Percentiles rank a stretch among this genome's conserved stretches.
Evolutionary conservation across 2,113 vertebrate species (phyloP).

Genomic region (Oenanthe melanoleuca): DNA sequence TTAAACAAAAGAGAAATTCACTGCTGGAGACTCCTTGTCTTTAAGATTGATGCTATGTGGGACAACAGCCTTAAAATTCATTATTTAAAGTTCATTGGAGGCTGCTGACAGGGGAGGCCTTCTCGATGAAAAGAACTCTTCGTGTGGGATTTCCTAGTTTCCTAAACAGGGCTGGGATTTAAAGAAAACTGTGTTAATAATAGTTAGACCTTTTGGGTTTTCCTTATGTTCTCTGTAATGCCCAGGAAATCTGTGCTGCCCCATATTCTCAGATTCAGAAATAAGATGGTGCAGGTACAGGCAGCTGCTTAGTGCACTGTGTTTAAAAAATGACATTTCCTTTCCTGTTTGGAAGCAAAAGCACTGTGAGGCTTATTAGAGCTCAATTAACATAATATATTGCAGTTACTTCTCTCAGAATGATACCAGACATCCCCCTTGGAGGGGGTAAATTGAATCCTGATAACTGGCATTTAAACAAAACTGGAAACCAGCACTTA

Average conservation of each 20-base stretch:
- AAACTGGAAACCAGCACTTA: conserved; percentile 54
- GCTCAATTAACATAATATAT: conserved; percentile 64
- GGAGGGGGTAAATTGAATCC: conserved; percentile 60
- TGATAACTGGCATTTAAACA: conserved; percentile 64
- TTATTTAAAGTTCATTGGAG: conserved; percentile 48
- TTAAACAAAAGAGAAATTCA: conserved; percentile 11
- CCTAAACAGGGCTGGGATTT: neutral
- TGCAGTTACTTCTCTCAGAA: conserved; percentile 62
- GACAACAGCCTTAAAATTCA: conserved; percentile 41
- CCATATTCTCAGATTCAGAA: neutral
- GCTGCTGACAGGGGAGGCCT: conserved; percentile 30
- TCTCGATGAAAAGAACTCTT: neutral
- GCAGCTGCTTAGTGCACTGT: neutral
- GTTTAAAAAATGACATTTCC: conserved; percentile 37
- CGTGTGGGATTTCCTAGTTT: conserved; percentile 15
- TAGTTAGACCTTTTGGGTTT: neutral
- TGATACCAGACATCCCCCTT: conserved; percentile 45
- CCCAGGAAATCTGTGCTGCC: neutral
- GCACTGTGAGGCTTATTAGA: conserved; percentile 51
- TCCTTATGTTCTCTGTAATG: neutral
- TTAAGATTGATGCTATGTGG: neutral
- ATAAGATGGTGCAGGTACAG: neutral
- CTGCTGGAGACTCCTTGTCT: conserved; percentile 27
- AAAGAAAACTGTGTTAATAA: neutral
- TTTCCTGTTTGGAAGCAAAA: conserved; percentile 56